These are phyloP conservation scores for Cheirogaleus medius DNA, from an alignment of 2,113 vertebrate species.

Conservation along the genomic window DNA sequence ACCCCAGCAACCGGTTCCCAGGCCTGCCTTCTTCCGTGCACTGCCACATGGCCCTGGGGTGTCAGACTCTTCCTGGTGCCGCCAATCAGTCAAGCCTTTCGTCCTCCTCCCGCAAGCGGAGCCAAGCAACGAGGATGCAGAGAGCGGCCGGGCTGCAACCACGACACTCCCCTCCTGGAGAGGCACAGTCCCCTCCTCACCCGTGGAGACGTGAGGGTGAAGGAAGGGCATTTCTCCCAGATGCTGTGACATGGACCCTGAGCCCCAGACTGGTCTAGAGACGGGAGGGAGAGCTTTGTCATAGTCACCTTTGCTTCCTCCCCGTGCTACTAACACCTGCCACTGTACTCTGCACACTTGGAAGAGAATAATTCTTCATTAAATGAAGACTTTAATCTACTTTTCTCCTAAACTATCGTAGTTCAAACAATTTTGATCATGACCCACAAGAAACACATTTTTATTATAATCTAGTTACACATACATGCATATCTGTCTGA, in stretches of 20 bases:
- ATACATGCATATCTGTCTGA: not conserved
- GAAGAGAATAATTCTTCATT: not conserved
- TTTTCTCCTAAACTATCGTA: not conserved
- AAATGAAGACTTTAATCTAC: not conserved
- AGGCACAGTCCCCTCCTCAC: not conserved
- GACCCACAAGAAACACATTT: not conserved
- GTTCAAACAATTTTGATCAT: not conserved
- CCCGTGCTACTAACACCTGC: not conserved
- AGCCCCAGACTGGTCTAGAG: not conserved
- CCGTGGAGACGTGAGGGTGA: not conserved
- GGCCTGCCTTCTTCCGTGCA: not conserved
- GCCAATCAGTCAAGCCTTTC: not conserved
- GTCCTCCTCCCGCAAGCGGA: not conserved
- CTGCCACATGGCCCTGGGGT: not conserved
- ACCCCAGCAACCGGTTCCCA: not conserved
- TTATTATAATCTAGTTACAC: not conserved
- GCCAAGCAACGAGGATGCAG: not conserved
- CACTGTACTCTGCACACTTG: too few species aligned
- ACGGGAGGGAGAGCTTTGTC: not conserved
- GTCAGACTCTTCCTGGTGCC: not conserved
- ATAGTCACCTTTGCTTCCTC: not conserved
- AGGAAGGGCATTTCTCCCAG: not conserved
- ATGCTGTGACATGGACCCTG: accelerated
- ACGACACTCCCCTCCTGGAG: not conserved
- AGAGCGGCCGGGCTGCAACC: not conserved